Evolutionary conservation across 2,113 vertebrate genomes (phyloP).

Genomic region (Hippoglossus stenolepis): DNA sequence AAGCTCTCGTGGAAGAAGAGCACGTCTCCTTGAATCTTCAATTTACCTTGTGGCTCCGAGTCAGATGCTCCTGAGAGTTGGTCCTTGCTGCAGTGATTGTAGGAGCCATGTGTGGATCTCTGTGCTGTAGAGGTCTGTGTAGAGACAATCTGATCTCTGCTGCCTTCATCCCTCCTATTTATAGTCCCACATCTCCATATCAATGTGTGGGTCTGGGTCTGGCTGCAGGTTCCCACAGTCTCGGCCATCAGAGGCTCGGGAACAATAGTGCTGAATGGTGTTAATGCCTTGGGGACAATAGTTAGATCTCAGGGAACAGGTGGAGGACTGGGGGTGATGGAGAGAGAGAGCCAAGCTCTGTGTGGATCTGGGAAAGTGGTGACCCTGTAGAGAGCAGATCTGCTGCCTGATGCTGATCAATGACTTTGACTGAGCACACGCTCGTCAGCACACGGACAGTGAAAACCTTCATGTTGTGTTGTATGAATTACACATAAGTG

Average conservation of each 20-base stretch:
- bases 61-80: constrained; percentile 66
- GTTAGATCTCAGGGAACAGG: constrained; percentile 65
- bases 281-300: constrained; percentile 58
- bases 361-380: constrained; percentile 76
- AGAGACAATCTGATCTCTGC: constrained; percentile 67
- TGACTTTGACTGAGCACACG: constrained; percentile 49
- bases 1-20: neutral
- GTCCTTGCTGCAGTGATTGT: constrained; percentile 63
- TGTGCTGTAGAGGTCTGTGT: constrained; percentile 70
- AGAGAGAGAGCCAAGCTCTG: constrained; percentile 38
- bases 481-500: too few relatives aligned
- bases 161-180: constrained; percentile 74
- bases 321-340: constrained; percentile 44
- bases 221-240: constrained; percentile 77
- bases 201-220: constrained; percentile 77
- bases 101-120: constrained; percentile 70
- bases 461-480: too few relatives aligned
- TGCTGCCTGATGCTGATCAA: constrained; percentile 46
- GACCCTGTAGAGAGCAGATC: constrained; percentile 56
- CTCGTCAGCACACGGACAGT: constrained; percentile 29
- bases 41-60: constrained; percentile 75
- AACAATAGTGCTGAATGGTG: constrained; percentile 47
- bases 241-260: constrained; percentile 65
- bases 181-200: constrained; percentile 81
- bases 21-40: neutral